Evolutionary conservation across 1,140 invertebrate species (phyloP).

Genomic region (Bombus waltoni): DNA sequence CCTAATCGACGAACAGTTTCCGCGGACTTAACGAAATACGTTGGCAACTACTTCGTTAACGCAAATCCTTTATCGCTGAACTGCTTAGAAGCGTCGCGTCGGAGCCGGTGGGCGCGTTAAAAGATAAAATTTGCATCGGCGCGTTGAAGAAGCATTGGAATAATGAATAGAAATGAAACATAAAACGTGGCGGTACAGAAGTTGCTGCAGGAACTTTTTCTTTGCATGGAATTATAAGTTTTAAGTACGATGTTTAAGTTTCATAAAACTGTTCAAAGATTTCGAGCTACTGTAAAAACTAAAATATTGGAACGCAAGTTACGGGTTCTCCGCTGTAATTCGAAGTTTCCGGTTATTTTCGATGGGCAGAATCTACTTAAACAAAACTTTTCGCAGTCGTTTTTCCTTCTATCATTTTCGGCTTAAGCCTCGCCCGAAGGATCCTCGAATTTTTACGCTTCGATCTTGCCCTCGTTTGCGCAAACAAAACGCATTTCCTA

Average conservation of each 20-base stretch:
- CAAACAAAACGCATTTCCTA: not conserved
- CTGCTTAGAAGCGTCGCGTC: not conserved
- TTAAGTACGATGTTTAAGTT: constrained; percentile 50
- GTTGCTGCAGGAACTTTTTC: constrained; percentile 28
- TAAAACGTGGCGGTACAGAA: constrained; percentile 24
- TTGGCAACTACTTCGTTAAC: constrained; percentile 26
- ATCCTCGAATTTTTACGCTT: not conserved
- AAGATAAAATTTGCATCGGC: constrained; percentile 50
- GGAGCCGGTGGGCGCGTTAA: constrained; percentile 18
- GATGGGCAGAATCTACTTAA: not conserved
- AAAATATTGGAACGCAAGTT: not conserved
- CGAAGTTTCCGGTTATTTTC: not conserved
- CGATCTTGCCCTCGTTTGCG: not conserved
- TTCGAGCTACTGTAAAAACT: constrained; percentile 25
- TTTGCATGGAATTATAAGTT: constrained; percentile 50
- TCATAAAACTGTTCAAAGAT: constrained; percentile 44
- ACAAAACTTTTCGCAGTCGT: not conserved
- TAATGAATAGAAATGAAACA: constrained; percentile 57
- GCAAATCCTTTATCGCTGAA: constrained; percentile 27
- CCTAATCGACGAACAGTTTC: constrained; percentile 44
- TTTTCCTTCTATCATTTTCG: not conserved
- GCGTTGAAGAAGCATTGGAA: constrained; percentile 38
- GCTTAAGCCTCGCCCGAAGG: not conserved
- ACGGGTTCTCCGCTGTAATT: not conserved
- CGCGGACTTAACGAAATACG: constrained; percentile 49